phyloP scores from a whole-genome alignment of 2,888 invertebrate species.

The Ecliptopera silaceata region DNA sequence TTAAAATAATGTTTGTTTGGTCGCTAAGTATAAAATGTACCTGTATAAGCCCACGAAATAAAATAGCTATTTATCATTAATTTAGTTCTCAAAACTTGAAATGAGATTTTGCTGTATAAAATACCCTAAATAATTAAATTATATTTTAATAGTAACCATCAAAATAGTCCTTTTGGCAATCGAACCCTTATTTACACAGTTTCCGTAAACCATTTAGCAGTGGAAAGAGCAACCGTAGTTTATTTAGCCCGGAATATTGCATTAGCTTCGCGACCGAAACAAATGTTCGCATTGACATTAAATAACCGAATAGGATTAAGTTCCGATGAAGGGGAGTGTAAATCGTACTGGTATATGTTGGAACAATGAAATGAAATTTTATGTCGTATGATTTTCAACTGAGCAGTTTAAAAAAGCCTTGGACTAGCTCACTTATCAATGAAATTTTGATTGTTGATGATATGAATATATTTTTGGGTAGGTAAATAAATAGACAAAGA shows the following conservation, averaged over 20 bases:
- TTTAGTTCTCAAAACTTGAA: too few species aligned
- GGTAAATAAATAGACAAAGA: too few species aligned
- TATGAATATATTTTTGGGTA: too few species aligned
- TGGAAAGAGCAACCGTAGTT: constrained; percentile 75
- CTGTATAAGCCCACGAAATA: too few species aligned
- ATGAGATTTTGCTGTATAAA: too few species aligned
- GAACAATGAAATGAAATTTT: constrained; percentile 2
- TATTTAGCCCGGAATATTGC: constrained; percentile 65
- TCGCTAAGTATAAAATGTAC: too few species aligned
- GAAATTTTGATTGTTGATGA: too few species aligned
- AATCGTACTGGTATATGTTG: constrained; percentile 26
- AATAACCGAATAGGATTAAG: constrained; percentile 70
- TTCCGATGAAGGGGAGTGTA: constrained; percentile 39
- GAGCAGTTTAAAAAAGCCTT: too few species aligned
- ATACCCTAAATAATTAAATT: too few species aligned
- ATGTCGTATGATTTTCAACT: neutral
- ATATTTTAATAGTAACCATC: constrained; percentile 4
- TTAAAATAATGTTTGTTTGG: too few species aligned
- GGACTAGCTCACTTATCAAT: too few species aligned
- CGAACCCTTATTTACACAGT: constrained; percentile 53
- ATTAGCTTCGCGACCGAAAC: constrained; percentile 63
- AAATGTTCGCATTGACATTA: constrained; percentile 67
- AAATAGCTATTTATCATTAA: too few species aligned
- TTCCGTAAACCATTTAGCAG: constrained; percentile 67
- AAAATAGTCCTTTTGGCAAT: constrained; percentile 15